Evolutionary conservation across 2,888 invertebrate species (phyloP), one percentile per base, ranked within the genome.

Genomic region (Phaonia tiefii): DNA sequence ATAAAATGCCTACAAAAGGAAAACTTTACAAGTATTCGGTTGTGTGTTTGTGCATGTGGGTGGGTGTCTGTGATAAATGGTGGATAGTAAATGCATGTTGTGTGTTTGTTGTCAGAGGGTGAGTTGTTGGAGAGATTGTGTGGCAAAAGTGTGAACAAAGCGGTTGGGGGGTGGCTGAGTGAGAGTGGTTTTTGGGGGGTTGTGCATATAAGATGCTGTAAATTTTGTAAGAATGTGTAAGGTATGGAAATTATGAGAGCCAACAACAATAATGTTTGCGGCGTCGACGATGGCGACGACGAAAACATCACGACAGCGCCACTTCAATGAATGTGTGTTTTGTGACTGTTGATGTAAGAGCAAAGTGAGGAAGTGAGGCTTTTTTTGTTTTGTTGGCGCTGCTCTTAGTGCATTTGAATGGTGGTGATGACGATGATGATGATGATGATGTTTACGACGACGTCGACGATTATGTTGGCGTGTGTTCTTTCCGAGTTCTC

Each of bases 201-300:
- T 37, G 11, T 60, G 63, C 42, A 54, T 22, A 25, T 10, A 54
- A 54, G 54, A 54, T 54, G 54, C 22, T 63, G 63, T 63, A 63
- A 63, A 22, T 42, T 15, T 22, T 63, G 39, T 42, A 63, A 42
- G 63, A 63, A 63, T 63, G 17, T 63, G 37, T 20, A 31, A 31
- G n/a, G n/a, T 63, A 42, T 63, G 63, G 42, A 63, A 63, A 63
- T 63, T 63, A 63, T 63, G 63, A 63, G 63, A 63, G 63, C 13
- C 63, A 20, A 42, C 63, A 39, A 15, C 60, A 17, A 25, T 37
- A 37, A 58, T 17, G 58, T 2, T 1, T 3, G 13, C 60, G 37
- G 37, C 58, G 26, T 37, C 31, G 58, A 1, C 11, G 8, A 25
- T 3, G 26, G 26, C 20, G 10, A 63, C 63, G 31, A 31, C 31